These are phyloP conservation scores for Teleiodes luculella DNA, from an alignment of 2,888 invertebrate species.

Conservation along the genomic window DNA sequence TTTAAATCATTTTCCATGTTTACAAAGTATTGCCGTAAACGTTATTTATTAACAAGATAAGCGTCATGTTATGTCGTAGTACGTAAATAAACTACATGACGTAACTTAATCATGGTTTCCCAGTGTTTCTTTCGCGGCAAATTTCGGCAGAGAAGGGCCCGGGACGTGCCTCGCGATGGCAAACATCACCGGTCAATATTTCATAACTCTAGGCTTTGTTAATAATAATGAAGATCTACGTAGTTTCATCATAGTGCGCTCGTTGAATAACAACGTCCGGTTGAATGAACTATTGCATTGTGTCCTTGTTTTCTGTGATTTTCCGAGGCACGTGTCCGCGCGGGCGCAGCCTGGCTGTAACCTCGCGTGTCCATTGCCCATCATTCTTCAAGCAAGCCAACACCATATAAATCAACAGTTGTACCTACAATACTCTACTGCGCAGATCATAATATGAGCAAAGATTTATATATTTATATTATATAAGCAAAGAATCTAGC, in stretches of 20 bases:
- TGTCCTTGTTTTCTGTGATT: constrained; percentile 78
- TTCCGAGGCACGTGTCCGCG: constrained; percentile 52
- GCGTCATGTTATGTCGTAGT: neutral
- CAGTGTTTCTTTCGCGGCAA: constrained; percentile 12
- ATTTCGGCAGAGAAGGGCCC: constrained; percentile 43
- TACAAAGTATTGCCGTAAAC: too few species aligned
- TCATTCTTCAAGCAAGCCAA: constrained; percentile 49
- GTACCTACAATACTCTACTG: too few species aligned
- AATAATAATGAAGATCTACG: constrained; percentile 70
- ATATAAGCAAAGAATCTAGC: too few species aligned
- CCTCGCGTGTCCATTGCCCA: constrained; percentile 40
- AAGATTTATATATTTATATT: too few species aligned
- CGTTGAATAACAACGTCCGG: constrained; percentile 75
- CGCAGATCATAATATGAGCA: too few species aligned
- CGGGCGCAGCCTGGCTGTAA: constrained; percentile 29
- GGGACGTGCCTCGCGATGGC: constrained; percentile 46
- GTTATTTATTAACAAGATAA: neutral
- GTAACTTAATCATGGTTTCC: neutral
- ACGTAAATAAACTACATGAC: neutral
- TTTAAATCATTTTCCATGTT: too few species aligned
- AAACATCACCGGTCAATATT: constrained; percentile 58
- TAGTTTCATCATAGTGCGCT: constrained; percentile 73
- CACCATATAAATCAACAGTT: constrained; percentile 39
- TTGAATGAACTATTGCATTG: constrained; percentile 77
- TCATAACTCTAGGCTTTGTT: constrained; percentile 66